Percentiles rank a stretch among this genome's conserved stretches.
These are phyloP conservation scores for Tenthredo scrophulariae DNA, from an alignment of 2,888 invertebrate genomes.

Conservation along the genomic window DNA sequence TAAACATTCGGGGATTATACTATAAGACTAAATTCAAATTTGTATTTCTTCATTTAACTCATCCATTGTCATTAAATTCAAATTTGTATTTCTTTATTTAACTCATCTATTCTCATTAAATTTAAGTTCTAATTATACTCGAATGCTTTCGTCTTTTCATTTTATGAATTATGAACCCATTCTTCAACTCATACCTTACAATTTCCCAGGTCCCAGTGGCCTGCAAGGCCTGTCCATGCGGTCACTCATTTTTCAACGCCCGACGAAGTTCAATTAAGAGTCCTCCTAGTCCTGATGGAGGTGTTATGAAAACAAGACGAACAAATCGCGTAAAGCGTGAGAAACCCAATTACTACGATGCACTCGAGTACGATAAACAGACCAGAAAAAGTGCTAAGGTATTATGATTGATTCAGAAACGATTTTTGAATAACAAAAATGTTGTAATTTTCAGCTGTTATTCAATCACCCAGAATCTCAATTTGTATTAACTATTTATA, in stretches of 20 bases:
- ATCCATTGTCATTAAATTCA: not conserved
- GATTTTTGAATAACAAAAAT: conserved; percentile 45
- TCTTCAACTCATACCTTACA: not conserved
- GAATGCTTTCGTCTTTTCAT: not conserved
- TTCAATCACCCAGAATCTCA: not conserved
- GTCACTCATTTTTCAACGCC: conserved; percentile 88
- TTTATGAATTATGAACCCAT: not conserved
- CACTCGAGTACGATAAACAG: conserved; percentile 89
- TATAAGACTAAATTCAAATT: not conserved
- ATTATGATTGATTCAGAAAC: conserved; percentile 30
- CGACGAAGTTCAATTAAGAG: conserved; percentile 80
- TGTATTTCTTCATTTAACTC: not conserved
- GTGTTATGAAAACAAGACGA: conserved; percentile 79
- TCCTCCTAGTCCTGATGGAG: conserved; percentile 75
- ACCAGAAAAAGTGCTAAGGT: conserved; percentile 82
- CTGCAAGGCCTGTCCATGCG: conserved; percentile 91
- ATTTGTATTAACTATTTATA: not conserved
- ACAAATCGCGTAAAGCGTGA: conserved; percentile 88
- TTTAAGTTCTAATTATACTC: not conserved
- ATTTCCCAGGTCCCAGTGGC: conserved; percentile 88
- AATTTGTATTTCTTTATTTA: not conserved
- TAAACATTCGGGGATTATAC: not conserved
- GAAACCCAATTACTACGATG: conserved; percentile 91
- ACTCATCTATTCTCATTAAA: not conserved
- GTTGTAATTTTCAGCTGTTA: conserved; percentile 40